Evolutionary conservation across 2,797 vertebrate genomes (phyloP).

Genomic region (Tachyglossus aculeatus): DNA sequence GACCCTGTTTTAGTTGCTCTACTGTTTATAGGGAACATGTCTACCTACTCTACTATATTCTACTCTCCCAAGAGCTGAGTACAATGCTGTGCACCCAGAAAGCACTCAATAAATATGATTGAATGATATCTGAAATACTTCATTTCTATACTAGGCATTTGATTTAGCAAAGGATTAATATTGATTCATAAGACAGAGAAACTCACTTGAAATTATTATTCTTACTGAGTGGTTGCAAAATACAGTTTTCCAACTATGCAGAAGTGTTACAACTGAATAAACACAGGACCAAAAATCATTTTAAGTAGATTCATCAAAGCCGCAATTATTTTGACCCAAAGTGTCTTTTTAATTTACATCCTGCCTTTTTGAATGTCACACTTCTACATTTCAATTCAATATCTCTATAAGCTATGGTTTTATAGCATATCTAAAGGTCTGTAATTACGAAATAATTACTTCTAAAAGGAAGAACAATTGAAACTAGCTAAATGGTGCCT

Average conservation of each 20-base stretch:
- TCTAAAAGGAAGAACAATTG: neutral
- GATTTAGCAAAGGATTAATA: constrained; percentile 46
- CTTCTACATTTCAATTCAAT: constrained; percentile 2
- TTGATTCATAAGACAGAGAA: constrained; percentile 32
- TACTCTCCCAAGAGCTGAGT: no score
- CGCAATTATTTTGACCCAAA: constrained; percentile 1
- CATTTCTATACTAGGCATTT: constrained; percentile 40
- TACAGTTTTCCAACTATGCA: constrained; percentile 29
- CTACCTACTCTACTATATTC: no score
- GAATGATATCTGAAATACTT: constrained; percentile 43
- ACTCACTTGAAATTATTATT: constrained; percentile 34
- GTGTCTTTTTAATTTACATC: neutral
- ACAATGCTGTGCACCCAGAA: no score
- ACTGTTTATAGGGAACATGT: no score
- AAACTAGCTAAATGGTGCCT: neutral
- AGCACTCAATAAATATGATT: constrained; percentile 42
- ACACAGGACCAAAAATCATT: neutral
- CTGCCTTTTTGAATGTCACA: constrained; percentile 6
- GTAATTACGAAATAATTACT: neutral
- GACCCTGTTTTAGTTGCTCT: constrained; percentile 30
- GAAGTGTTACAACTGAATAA: constrained; percentile 40
- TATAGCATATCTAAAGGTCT: neutral
- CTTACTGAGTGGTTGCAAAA: constrained; percentile 13
- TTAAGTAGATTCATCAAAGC: constrained; percentile 15
- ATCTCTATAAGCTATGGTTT: neutral